Conservation (phyloP, 2,113 vertebrate species). For the Podarcis raffonei region DNA sequence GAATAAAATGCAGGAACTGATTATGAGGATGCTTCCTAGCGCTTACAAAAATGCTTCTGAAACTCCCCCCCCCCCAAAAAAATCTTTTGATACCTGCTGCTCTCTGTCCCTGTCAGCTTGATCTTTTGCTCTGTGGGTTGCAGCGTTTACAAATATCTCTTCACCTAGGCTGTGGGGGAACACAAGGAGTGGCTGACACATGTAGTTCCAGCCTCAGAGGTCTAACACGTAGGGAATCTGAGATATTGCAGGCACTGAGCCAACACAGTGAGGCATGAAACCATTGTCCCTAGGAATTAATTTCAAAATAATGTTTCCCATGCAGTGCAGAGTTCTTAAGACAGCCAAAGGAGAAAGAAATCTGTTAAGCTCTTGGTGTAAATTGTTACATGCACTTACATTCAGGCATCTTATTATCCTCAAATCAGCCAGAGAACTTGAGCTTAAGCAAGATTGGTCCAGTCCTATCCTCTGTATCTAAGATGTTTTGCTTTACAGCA, state of each 20-base stretch:
- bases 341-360: neutral
- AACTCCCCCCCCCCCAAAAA: neutral
- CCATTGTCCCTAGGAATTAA: conserved; percentile 52
- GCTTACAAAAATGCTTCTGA: neutral
- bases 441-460: neutral
- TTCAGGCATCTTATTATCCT: neutral
- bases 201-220: neutral
- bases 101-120: neutral
- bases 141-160: conserved; percentile 13
- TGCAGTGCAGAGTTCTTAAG: neutral
- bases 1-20: neutral
- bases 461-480: neutral
- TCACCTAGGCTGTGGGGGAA: conserved; percentile 10
- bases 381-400: neutral
- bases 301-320: conserved; percentile 31
- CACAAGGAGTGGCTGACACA: conserved; percentile 17
- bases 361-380: neutral
- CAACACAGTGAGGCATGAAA: conserved; percentile 24
- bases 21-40: neutral
- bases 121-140: conserved; percentile 32
- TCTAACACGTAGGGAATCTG: neutral
- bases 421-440: neutral
- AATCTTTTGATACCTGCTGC: neutral
- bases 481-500: neutral
- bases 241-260: conserved; percentile 2